Base-by-base conservation (phyloP, 2,797 vertebrate species). In the Enteromius argenteus region DNA sequence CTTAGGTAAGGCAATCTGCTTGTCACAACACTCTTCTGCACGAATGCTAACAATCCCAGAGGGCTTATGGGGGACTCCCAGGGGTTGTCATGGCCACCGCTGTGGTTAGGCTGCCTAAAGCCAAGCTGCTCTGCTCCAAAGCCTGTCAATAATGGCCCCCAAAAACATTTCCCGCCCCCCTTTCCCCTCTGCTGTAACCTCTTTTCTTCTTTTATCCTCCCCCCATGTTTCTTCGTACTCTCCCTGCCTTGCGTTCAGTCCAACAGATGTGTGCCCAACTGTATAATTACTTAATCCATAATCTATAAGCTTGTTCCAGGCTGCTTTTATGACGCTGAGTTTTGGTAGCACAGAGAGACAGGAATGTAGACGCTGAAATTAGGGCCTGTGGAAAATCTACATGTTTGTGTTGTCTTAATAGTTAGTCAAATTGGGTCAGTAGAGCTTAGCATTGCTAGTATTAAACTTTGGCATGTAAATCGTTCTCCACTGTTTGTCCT, bases 61-160 rank as follows among this genome's bases (percentile, higher is more conserved):
- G 86, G 88, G 69, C 83, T 87, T 86, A 32, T 53, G 51, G 32
- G 81, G 75, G 89, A 85, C 84, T 89, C 87, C 84, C 79, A 30
- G 27, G 62, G 69, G 92, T 93, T 91, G 90, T 90, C 90, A 90
- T 91, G 91, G 93, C 83, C 84, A 93, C 89, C 67, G 69, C 68
- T 90, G 82, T 60, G 80, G 73, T 68, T 83, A 81, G 74, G 75
- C 84, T 27, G 27, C 8, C 14, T 7, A 21, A 56, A 32, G n/a
- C 44, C 75, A 10, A 71, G 77, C 67, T 60, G 64, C 30, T 80
- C 76, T 79, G 44, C 71, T 79, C 58, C 71, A 81, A 82, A 81
- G 71, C 62, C 67, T 88, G 84, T 89, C 86, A 86, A 51, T 89
- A 76, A 86, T 56, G 35, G n/a, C 69, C 80, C 75, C 68, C 14